A percentile compares a stretch with the other conserved stretches of the same genome.
These are phyloP conservation scores for Noctua fimbriata DNA, from an alignment of 2,888 invertebrate species.

Conservation along the genomic window DNA sequence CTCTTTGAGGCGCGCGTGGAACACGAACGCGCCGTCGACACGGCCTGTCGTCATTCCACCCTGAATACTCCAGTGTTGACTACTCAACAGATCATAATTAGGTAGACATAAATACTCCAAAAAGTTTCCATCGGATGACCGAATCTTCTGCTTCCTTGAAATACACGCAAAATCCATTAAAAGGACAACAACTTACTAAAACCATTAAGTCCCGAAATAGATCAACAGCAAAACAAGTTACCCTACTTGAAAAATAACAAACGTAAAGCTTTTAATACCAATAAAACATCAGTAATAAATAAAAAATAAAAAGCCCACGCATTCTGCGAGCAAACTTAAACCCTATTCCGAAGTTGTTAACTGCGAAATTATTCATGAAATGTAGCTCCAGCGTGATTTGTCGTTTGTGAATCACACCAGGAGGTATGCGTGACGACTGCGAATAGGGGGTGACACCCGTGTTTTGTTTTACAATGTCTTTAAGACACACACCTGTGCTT, in stretches of 20 bases:
- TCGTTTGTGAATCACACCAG: constrained; percentile 54
- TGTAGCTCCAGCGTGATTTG: constrained; percentile 62
- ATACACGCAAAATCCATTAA: constrained; percentile 7
- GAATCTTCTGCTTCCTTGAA: neutral
- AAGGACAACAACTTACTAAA: neutral
- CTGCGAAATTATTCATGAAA: constrained; percentile 67
- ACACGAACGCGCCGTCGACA: too few species aligned
- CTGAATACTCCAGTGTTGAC: too few species aligned
- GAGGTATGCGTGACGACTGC: constrained; percentile 38
- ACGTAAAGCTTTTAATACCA: constrained; percentile 33
- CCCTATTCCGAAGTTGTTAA: constrained; percentile 48
- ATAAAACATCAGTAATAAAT: constrained; percentile 49
- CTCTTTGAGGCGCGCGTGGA: too few species aligned
- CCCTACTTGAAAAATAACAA: constrained; percentile 21
- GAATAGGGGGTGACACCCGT: constrained; percentile 25
- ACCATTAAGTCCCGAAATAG: constrained; percentile 2
- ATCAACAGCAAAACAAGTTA: constrained; percentile 2
- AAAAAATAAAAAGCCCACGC: constrained; percentile 26
- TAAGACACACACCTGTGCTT: constrained; percentile 15
- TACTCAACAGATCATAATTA: too few species aligned
- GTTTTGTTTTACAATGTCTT: constrained; percentile 52
- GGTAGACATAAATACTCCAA: neutral
- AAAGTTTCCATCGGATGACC: neutral
- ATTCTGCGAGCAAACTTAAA: constrained; percentile 49
- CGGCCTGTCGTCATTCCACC: too few species aligned